Percentiles rank a stretch among this genome's conserved stretches.
These are phyloP conservation scores for Callitettix versicolor DNA, from an alignment of 1,140 invertebrate genomes.

Conservation along the genomic window DNA sequence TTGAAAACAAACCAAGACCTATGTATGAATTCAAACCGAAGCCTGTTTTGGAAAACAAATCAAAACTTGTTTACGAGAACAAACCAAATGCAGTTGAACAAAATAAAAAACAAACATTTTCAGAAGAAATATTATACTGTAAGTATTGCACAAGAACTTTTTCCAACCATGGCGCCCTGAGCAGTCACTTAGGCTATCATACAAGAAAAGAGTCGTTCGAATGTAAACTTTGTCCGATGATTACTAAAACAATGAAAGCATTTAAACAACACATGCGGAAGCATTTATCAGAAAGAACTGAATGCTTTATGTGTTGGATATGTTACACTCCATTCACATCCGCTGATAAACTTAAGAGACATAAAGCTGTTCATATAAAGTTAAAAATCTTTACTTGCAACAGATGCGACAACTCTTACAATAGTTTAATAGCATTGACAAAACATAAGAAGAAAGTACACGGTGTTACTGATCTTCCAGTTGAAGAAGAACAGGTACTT, in stretches of 20 bases:
- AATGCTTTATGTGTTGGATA: conserved; percentile 45
- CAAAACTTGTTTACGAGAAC: too few relatives aligned
- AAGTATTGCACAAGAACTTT: conserved; percentile 20
- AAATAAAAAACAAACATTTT: too few relatives aligned
- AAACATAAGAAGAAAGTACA: too few relatives aligned
- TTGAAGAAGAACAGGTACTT: too few relatives aligned
- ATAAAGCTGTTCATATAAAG: conserved; percentile 51
- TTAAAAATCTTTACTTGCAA: conserved; percentile 51
- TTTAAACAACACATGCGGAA: conserved; percentile 42
- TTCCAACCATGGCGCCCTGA: conserved; percentile 36
- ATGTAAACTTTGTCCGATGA: conserved; percentile 44
- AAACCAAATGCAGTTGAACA: too few relatives aligned
- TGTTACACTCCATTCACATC: conserved; percentile 49
- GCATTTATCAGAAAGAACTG: conserved; percentile 36
- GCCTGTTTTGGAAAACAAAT: too few relatives aligned
- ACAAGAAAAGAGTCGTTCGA: conserved; percentile 37
- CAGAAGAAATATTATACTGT: neutral
- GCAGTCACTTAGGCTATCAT: conserved; percentile 38
- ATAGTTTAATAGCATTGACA: conserved; percentile 27
- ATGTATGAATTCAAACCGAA: too few relatives aligned
- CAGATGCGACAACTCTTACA: conserved; percentile 46
- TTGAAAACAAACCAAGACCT: too few relatives aligned
- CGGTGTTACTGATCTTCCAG: too few relatives aligned
- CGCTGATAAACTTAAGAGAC: conserved; percentile 45
- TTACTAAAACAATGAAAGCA: conserved; percentile 40